phyloP scores from a whole-genome alignment of 1,140 invertebrate species.

The Trichogramma pretiosum region DNA sequence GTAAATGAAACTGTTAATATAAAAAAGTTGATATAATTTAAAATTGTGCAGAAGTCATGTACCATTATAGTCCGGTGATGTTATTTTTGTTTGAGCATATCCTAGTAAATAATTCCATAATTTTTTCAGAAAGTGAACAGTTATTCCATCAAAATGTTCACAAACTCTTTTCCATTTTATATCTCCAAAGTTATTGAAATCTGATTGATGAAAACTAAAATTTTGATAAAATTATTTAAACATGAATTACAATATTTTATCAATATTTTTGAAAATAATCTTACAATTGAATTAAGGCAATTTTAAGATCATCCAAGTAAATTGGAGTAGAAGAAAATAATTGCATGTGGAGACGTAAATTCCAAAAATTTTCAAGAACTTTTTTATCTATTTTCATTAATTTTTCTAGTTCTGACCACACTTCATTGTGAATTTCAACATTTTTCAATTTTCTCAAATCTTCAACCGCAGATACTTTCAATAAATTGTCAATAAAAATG shows the following conservation, averaged over 20 bases:
- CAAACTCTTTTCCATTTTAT: constrained; percentile 26
- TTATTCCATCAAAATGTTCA: constrained; percentile 29
- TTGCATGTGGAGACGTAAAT: constrained; percentile 31
- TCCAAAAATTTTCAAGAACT: constrained; percentile 28
- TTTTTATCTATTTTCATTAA: constrained; percentile 24
- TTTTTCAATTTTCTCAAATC: constrained; percentile 12
- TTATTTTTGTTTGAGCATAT: not conserved
- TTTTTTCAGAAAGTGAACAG: constrained; percentile 23
- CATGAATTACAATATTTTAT: not conserved
- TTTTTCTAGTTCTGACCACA: constrained; percentile 32
- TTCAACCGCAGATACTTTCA: constrained; percentile 2
- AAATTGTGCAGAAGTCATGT: too few relatives aligned
- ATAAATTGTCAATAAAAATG: constrained; percentile 26
- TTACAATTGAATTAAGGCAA: constrained; percentile 36
- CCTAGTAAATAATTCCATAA: constrained; percentile 17
- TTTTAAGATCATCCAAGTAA: constrained; percentile 33
- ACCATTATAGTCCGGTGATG: constrained; percentile 18
- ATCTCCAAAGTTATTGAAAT: constrained; percentile 20
- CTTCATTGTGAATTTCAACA: constrained; percentile 6
- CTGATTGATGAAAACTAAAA: constrained; percentile 29
- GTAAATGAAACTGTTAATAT: too few relatives aligned
- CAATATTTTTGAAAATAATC: constrained; percentile 7
- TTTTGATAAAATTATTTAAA: not conserved
- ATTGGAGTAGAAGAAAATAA: constrained; percentile 29
- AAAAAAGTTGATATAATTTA: too few relatives aligned